A percentile compares a stretch with the other conserved stretches of the same genome.
These are phyloP conservation scores for Opisthograptis luteolata DNA, from an alignment of 2,888 invertebrate genomes.

Conservation along the genomic window DNA sequence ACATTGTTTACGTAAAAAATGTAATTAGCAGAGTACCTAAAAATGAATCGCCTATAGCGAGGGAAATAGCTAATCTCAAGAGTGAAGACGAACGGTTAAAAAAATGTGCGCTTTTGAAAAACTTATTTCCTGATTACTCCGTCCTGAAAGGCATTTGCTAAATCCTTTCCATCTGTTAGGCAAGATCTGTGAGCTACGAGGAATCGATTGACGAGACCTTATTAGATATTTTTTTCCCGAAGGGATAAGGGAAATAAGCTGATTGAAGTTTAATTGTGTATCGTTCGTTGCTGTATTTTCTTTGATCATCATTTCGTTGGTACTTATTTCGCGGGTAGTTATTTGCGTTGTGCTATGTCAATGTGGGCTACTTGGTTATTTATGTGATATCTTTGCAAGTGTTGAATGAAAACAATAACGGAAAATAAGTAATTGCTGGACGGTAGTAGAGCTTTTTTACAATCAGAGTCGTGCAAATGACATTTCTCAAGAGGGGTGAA, in stretches of 20 bases:
- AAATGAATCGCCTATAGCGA: background rate
- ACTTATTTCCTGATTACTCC: slow-evolving; percentile 46
- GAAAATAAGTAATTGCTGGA: too few species aligned
- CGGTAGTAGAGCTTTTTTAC: too few species aligned
- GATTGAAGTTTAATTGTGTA: slow-evolving; percentile 31
- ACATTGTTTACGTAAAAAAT: background rate
- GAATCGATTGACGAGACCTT: slow-evolving; percentile 39
- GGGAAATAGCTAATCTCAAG: background rate
- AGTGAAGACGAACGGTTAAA: background rate
- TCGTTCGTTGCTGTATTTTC: slow-evolving; percentile 6
- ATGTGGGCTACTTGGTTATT: too few species aligned
- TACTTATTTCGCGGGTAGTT: background rate
- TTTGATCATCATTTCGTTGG: background rate
- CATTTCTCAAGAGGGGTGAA: too few species aligned
- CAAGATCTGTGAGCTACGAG: slow-evolving; percentile 41
- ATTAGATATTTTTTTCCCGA: slow-evolving; percentile 41
- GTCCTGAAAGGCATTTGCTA: slow-evolving; percentile 38
- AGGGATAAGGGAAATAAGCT: slow-evolving; percentile 28
- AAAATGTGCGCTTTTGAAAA: slow-evolving; percentile 18
- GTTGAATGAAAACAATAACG: too few species aligned
- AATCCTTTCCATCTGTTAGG: slow-evolving; percentile 41
- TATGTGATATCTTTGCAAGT: too few species aligned
- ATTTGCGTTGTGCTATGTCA: too few species aligned
- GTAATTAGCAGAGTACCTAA: background rate
- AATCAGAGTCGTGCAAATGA: too few species aligned